These are phyloP conservation scores for Harpalus rufipes DNA, from an alignment of 2,888 invertebrate species.

Conservation along the genomic window DNA sequence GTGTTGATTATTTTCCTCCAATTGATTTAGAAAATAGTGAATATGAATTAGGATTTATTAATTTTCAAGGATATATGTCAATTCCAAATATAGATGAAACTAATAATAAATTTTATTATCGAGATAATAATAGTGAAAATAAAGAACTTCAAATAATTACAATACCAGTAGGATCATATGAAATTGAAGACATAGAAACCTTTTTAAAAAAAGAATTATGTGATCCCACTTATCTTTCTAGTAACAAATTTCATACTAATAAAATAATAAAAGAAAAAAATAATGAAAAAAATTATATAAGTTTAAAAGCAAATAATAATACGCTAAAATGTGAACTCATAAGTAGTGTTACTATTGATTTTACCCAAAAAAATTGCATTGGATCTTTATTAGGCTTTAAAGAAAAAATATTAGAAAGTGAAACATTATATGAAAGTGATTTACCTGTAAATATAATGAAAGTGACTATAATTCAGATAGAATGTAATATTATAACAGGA, in stretches of 20 bases:
- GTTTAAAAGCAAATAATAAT: constrained; percentile 1
- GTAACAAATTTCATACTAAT: background rate
- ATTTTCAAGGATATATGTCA: background rate
- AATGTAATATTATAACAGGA: constrained; percentile 71
- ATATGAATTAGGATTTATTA: background rate
- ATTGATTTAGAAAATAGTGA: constrained; percentile 10
- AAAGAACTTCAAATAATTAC: constrained; percentile 54
- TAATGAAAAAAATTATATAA: background rate
- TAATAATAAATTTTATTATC: constrained; percentile 72
- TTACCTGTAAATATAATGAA: constrained; percentile 72
- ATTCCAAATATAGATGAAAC: no score
- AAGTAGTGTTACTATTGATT: constrained; percentile 38
- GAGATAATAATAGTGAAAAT: constrained; percentile 66
- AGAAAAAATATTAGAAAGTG: constrained; percentile 60
- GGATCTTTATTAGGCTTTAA: constrained; percentile 71
- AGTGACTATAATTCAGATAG: constrained; percentile 71
- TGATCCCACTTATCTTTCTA: background rate
- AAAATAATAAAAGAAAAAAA: background rate
- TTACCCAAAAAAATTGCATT: constrained; percentile 66
- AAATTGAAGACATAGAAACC: constrained; percentile 66
- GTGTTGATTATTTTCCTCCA: constrained; percentile 17
- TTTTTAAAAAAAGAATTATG: constrained; percentile 65
- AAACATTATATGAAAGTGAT: constrained; percentile 70
- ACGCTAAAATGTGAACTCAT: background rate
- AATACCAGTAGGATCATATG: background rate